These are phyloP conservation scores for Acanthaster planci DNA, from an alignment of 35 echinoderm and acorn worm genomes.

Conservation along the genomic window DNA sequence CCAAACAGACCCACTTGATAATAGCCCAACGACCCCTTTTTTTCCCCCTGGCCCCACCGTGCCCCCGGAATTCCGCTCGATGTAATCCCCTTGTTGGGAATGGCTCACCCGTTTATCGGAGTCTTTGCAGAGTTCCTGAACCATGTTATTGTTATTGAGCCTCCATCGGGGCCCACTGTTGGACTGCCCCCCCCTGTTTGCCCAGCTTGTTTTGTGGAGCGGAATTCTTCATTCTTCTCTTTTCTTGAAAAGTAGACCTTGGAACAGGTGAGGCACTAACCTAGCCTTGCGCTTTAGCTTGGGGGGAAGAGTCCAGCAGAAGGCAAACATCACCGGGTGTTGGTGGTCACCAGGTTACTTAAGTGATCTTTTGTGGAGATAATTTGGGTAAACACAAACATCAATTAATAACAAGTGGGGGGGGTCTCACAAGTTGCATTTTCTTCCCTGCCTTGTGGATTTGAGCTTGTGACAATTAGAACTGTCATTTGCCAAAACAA, in stretches of 20 bases:
- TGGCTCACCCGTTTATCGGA: constrained; percentile 12
- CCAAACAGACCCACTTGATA: not conserved
- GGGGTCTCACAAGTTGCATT: no score
- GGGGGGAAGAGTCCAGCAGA: not conserved
- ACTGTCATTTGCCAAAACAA: no score
- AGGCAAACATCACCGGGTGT: not conserved
- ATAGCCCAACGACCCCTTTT: not conserved
- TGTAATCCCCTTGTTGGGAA: constrained; percentile 18
- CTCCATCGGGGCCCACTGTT: not conserved
- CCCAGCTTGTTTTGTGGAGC: constrained; percentile 2
- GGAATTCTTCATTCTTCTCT: not conserved
- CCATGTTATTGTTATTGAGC: constrained; percentile 20
- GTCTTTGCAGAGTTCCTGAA: not conserved
- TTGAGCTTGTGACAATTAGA: no score
- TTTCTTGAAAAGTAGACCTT: no score
- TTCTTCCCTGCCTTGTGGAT: no score
- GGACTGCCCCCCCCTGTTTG: not conserved
- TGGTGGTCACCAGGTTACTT: not conserved
- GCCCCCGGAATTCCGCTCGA: constrained; percentile 16
- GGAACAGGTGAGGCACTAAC: no score
- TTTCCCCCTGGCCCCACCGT: not conserved
- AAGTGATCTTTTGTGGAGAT: no score
- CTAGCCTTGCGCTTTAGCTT: constrained; percentile 3
- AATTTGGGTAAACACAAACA: no score
- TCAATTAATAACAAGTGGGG: no score